Conservation (phyloP, 2,113 vertebrate genomes). For the Oreamnos americanus region DNA sequence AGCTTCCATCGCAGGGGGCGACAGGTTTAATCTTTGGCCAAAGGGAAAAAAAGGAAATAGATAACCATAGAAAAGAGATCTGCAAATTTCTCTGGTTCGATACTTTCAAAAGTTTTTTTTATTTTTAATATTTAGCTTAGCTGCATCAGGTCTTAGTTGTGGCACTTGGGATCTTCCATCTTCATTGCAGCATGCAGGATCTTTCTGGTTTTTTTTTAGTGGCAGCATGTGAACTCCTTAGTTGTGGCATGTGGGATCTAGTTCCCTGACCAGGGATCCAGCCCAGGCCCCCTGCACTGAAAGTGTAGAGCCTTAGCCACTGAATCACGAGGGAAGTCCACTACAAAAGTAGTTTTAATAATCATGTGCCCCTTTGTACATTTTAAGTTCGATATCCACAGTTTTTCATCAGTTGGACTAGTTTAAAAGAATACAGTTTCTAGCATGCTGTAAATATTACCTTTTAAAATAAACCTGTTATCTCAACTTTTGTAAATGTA, state of each 20-base stretch:
- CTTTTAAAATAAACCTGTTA: neutral
- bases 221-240: neutral
- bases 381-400: neutral
- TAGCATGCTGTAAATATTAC: neutral
- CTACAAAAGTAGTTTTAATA: neutral
- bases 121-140: neutral
- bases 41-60: neutral
- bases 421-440: neutral
- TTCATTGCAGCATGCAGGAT: neutral
- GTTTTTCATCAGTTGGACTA: neutral
- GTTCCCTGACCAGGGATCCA: neutral
- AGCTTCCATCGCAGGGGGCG: neutral
- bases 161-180: neutral
- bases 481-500: neutral
- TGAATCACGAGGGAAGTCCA: neutral
- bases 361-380: neutral
- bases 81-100: neutral
- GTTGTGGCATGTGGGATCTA: neutral
- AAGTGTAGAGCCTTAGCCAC: neutral
- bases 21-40: neutral
- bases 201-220: neutral
- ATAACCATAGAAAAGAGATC: neutral
- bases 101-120: neutral
- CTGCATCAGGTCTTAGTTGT: neutral
- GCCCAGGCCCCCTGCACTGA: neutral